Evolutionary conservation across 2,888 invertebrate genomes (phyloP).

Genomic region (Holacanthella duospinosa): DNA sequence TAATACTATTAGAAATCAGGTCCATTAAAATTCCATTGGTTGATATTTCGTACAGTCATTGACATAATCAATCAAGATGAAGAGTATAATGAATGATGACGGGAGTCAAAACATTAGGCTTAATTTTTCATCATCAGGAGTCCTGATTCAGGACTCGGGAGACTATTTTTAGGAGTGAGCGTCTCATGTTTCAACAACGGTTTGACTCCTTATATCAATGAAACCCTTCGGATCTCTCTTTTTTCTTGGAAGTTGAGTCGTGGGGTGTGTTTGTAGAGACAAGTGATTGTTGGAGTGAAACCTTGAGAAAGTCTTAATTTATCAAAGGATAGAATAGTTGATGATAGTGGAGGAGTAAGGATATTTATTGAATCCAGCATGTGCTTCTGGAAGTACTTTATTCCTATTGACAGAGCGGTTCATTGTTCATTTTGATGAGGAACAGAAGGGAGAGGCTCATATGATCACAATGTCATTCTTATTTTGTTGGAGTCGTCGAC

Average conservation of each 20-base stretch:
- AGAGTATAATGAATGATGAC: neutral
- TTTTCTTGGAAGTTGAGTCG: too few species aligned
- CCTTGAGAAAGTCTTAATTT: neutral
- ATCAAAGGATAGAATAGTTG: neutral
- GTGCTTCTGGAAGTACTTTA: neutral
- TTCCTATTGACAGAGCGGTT: neutral
- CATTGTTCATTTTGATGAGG: neutral
- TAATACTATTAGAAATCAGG: too few species aligned
- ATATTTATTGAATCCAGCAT: neutral
- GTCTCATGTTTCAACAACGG: too few species aligned
- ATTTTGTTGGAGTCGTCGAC: too few species aligned
- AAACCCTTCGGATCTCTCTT: too few species aligned
- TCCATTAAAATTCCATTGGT: neutral
- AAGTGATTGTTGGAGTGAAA: too few species aligned
- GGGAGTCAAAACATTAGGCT: conserved; percentile 1
- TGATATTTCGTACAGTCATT: neutral
- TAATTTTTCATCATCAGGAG: conserved; percentile 4
- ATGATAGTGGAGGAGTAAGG: too few species aligned
- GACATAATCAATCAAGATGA: neutral
- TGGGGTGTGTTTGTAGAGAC: too few species aligned
- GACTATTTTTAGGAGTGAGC: too few species aligned
- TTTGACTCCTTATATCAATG: too few species aligned
- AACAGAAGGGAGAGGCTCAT: neutral
- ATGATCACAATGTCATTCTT: neutral
- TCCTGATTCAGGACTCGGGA: too few species aligned